These are phyloP conservation scores for Mus spicilegus DNA, from an alignment of 2,113 vertebrate species.

Conservation along the genomic window DNA sequence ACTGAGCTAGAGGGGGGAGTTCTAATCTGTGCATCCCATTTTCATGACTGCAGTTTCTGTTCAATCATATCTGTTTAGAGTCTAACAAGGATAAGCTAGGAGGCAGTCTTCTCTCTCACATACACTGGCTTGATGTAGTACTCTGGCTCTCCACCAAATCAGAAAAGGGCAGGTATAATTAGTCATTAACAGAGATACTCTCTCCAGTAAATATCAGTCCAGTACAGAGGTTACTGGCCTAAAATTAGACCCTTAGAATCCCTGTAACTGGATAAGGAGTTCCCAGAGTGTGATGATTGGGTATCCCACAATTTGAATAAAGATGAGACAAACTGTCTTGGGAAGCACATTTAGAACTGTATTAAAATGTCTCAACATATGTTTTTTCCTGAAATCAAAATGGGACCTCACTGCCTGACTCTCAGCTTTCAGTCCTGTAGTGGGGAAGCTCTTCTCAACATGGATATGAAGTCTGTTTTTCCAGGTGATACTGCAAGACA, in stretches of 20 bases:
- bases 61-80: too few relatives aligned
- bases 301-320: neutral
- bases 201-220: neutral
- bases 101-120: too few relatives aligned
- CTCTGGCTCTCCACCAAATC: neutral
- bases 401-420: too few relatives aligned
- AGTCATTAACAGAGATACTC: neutral
- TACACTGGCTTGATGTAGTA: too few relatives aligned
- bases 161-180: neutral
- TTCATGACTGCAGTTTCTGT: too few relatives aligned
- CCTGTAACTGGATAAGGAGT: neutral
- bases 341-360: neutral
- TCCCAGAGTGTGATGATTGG: neutral
- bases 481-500: neutral
- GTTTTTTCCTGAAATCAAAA: neutral
- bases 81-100: too few relatives aligned
- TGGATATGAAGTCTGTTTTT: neutral
- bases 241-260: neutral
- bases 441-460: too few relatives aligned
- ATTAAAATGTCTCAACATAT: neutral
- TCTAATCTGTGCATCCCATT: too few relatives aligned
- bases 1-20: too few relatives aligned
- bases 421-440: too few relatives aligned
- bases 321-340: neutral
- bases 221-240: neutral